Conservation (phyloP, 35 echinoderm and acorn worm species). For the Ptychodera flava region DNA sequence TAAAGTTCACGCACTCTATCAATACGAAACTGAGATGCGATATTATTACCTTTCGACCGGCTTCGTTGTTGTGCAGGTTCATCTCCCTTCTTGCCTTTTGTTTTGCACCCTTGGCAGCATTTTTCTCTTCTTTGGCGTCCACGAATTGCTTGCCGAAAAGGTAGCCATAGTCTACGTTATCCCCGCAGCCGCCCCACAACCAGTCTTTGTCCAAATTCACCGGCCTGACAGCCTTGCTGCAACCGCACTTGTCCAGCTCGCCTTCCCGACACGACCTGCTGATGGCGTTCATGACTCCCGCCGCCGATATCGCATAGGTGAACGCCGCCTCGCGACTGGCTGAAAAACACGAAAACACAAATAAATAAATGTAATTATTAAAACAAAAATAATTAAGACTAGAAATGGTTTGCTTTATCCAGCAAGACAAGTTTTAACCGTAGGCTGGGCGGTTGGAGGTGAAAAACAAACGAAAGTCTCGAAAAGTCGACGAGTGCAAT, state of each 20-base stretch:
- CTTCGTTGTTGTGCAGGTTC: constrained; percentile 97
- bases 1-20: too few species aligned
- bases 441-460: too few species aligned
- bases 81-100: constrained; percentile 60
- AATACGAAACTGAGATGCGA: too few species aligned
- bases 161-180: constrained; percentile 95
- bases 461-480: too few species aligned
- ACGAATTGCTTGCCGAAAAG: constrained; percentile 85
- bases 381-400: too few species aligned
- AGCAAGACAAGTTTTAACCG: too few species aligned
- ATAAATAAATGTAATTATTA: too few species aligned
- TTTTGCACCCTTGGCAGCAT: constrained; percentile 34
- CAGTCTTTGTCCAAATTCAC: constrained; percentile 66
- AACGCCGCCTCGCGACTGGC: constrained; percentile 95
- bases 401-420: too few species aligned
- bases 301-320: constrained; percentile 87
- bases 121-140: constrained; percentile 75
- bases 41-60: constrained; percentile 72
- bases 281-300: constrained; percentile 87
- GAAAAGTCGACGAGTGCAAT: too few species aligned
- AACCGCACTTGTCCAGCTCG: constrained; percentile 63
- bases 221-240: constrained; percentile 61
- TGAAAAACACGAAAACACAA: constrained; percentile 17
- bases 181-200: constrained; percentile 97
- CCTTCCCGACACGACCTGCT: constrained; percentile 79